These are phyloP conservation scores for Pachycephus smyrnensis DNA, from an alignment of 2,888 invertebrate species.

Conservation along the genomic window DNA sequence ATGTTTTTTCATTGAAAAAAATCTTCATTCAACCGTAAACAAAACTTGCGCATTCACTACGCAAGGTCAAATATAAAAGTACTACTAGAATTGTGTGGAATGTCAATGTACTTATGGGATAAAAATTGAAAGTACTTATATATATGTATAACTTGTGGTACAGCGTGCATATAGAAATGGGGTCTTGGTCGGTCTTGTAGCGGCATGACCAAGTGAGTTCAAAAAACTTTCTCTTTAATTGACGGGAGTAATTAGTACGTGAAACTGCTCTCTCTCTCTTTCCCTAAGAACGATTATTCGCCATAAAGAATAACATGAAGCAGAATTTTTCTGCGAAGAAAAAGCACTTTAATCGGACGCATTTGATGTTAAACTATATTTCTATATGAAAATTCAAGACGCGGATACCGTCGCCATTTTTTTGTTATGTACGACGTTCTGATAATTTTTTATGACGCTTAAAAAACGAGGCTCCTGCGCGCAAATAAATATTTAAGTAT, in stretches of 20 bases:
- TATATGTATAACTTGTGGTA: not conserved
- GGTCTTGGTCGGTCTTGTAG: slow-evolving; percentile 31
- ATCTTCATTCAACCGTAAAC: not conserved
- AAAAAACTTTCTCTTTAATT: slow-evolving; percentile 49
- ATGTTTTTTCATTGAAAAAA: not conserved
- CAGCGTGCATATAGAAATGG: not conserved
- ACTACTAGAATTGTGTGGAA: not conserved
- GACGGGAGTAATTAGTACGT: slow-evolving; percentile 30
- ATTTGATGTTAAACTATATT: not conserved
- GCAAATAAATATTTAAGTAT: not conserved
- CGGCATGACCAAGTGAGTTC: slow-evolving; percentile 16
- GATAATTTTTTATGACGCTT: not conserved
- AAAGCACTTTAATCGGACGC: not conserved
- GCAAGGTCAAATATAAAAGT: not conserved
- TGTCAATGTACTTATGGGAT: not conserved
- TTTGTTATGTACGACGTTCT: not conserved
- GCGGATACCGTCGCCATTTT: not conserved
- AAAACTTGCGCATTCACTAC: not conserved
- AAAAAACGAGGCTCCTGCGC: not conserved
- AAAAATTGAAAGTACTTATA: not conserved
- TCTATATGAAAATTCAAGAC: not conserved
- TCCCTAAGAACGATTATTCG: not conserved
- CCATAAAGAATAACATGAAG: not conserved
- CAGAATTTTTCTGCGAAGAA: not conserved
- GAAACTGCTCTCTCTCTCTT: slow-evolving; percentile 5